Percentiles rank a stretch among this genome's conserved stretches.
phyloP scores from a whole-genome alignment of 2,113 vertebrate species.

The Malurus melanocephalus region DNA sequence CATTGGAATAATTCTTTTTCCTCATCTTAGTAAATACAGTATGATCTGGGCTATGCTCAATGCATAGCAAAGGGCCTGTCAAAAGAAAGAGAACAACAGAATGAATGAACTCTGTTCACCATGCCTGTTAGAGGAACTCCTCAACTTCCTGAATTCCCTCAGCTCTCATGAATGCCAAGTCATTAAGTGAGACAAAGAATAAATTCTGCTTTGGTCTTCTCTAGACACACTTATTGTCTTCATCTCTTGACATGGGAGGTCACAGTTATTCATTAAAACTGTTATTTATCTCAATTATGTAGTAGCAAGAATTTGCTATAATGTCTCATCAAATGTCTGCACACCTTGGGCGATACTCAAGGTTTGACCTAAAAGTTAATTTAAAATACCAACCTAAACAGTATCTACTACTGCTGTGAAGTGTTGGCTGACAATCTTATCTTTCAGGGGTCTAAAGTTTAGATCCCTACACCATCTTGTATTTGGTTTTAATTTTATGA shows the following conservation, averaged over 20 bases:
- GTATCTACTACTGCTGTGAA: neutral
- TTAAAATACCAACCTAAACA: neutral
- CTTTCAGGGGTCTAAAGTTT: neutral
- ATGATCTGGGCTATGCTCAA: neutral
- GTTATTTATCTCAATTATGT: neutral
- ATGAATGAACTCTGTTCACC: neutral
- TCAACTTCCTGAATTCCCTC: neutral
- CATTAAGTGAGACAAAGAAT: neutral
- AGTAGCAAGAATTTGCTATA: neutral
- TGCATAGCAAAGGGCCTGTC: neutral
- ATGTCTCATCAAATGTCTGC: neutral
- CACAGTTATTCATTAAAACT: neutral
- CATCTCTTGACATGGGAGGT: neutral
- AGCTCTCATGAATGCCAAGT: neutral
- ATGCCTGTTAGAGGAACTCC: neutral
- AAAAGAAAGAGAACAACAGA: neutral
- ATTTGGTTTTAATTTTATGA: neutral
- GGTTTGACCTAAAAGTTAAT: neutral
- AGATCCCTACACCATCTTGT: neutral
- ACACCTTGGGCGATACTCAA: neutral
- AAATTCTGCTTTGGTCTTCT: neutral
- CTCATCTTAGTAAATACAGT: neutral
- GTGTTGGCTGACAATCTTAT: neutral
- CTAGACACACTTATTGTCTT: neutral
- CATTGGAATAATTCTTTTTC: neutral